Percentiles rank a stretch among this genome's conserved stretches.
Evolutionary conservation across 2,888 invertebrate species (phyloP).

Genomic region (Sisyra terminalis): DNA sequence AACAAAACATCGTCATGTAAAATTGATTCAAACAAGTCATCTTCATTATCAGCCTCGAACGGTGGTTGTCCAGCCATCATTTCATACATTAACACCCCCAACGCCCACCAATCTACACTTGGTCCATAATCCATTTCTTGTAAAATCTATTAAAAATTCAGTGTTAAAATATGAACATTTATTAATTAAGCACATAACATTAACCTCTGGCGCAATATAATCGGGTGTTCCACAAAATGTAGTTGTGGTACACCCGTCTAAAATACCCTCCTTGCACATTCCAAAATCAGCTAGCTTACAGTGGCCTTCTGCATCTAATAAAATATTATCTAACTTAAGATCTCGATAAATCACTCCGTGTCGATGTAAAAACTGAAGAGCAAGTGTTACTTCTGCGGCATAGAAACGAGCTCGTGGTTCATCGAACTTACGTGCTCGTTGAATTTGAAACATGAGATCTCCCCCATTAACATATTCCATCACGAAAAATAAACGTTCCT

Average conservation of each 20-base stretch:
- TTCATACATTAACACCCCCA: conserved; percentile 96
- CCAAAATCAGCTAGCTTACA: conserved; percentile 92
- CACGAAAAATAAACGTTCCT: conserved; percentile 92
- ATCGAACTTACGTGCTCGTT: conserved; percentile 94
- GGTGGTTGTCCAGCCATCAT: conserved; percentile 99
- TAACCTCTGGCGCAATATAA: conserved; percentile 92
- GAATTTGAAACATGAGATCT: conserved; percentile 98
- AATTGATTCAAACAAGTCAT: conserved; percentile 97
- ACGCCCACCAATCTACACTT: conserved; percentile 91
- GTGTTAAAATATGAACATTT: conserved; percentile 11
- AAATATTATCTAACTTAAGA: conserved; percentile 95
- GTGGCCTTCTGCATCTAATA: conserved; percentile 90
- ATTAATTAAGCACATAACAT: conserved; percentile 14
- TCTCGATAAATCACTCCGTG: conserved; percentile 98
- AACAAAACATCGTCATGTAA: conserved; percentile 96
- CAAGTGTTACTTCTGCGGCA: conserved; percentile 95
- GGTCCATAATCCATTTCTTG: conserved; percentile 86
- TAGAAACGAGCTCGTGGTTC: conserved; percentile 92
- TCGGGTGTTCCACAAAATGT: conserved; percentile 99
- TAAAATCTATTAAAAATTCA: conserved; percentile 41
- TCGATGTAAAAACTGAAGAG: conserved; percentile 90
- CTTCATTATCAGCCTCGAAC: conserved; percentile 99
- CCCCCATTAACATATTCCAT: conserved; percentile 99
- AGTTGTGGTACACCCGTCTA: conserved; percentile 74
- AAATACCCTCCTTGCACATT: conserved; percentile 95